phyloP scores from a whole-genome alignment of 92 coral and sea anemone species.

The Micromussa lordhowensis region DNA sequence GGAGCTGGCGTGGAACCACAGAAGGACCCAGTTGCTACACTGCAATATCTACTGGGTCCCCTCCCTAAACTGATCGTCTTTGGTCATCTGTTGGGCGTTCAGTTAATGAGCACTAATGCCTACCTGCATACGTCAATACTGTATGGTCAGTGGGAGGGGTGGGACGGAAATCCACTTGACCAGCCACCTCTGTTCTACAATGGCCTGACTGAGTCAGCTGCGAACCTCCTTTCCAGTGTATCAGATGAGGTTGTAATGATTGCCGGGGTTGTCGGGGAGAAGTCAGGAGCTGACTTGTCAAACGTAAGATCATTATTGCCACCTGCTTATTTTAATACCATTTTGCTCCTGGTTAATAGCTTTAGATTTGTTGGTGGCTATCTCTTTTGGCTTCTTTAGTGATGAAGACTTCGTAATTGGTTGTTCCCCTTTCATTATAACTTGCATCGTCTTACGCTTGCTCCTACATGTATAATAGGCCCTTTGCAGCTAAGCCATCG shows the following conservation, averaged over 20 bases:
- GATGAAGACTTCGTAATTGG: neutral
- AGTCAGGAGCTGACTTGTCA: slow-evolving; percentile 51
- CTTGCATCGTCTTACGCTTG: neutral
- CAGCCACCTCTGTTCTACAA: slow-evolving; percentile 72
- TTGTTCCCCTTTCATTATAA: neutral
- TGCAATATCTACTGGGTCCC: slow-evolving; percentile 72
- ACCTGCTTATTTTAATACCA: neutral
- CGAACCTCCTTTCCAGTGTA: slow-evolving; percentile 53
- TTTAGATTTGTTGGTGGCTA: neutral
- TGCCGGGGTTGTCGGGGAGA: slow-evolving; percentile 41
- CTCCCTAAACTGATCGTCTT: slow-evolving; percentile 46
- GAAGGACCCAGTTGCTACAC: slow-evolving; percentile 50
- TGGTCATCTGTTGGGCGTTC: slow-evolving; percentile 70
- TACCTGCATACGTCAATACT: slow-evolving; percentile 73
- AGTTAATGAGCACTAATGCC: slow-evolving; percentile 68
- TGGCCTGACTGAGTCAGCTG: slow-evolving; percentile 61
- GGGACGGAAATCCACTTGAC: slow-evolving; percentile 76
- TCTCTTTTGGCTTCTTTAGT: neutral
- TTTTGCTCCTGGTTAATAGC: neutral
- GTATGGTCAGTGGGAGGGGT: slow-evolving; percentile 71
- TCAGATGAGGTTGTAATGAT: slow-evolving; percentile 59
- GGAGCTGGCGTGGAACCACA: slow-evolving; percentile 52
- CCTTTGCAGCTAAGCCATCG: too few relatives aligned
- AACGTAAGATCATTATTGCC: slow-evolving; percentile 16
- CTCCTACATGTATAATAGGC: too few relatives aligned